phyloP scores from a whole-genome alignment of 1,140 invertebrate genomes.

The Maniola jurtina region DNA sequence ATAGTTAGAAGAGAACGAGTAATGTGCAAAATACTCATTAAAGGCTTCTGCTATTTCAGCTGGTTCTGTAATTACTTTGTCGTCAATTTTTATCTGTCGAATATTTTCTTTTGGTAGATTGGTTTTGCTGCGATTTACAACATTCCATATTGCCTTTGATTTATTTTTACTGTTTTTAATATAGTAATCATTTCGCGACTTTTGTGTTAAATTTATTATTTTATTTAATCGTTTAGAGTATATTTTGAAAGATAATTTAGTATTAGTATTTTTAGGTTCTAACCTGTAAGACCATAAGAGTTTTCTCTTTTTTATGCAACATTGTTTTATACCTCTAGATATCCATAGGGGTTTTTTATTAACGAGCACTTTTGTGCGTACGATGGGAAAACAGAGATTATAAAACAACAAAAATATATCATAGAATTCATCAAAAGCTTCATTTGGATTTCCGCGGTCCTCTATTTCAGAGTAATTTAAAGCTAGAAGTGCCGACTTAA shows the following conservation, averaged over 20 bases:
- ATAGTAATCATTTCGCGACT: neutral
- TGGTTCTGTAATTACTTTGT: neutral
- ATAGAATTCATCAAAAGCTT: neutral
- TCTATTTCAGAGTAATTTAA: neutral
- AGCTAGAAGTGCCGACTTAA: neutral
- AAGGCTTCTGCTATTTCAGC: neutral
- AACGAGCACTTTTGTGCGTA: neutral
- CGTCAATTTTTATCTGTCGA: conserved; percentile 2
- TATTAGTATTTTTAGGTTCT: conserved; percentile 2
- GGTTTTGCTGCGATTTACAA: neutral
- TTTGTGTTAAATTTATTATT: conserved; percentile 6
- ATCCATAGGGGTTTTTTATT: neutral
- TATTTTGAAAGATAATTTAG: neutral
- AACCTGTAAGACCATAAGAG: neutral
- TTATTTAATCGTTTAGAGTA: neutral
- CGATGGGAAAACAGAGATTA: neutral
- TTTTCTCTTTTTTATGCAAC: conserved; percentile 12
- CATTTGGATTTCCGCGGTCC: neutral
- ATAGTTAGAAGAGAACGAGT: neutral
- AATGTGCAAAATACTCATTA: neutral
- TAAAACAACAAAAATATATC: neutral
- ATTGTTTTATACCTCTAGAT: conserved; percentile 11
- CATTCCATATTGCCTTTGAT: conserved; percentile 5
- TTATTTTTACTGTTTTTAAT: conserved; percentile 11
- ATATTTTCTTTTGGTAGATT: conserved; percentile 7